Conservation (phyloP, 2,888 invertebrate genomes). For the Chelonus formosanus region DNA sequence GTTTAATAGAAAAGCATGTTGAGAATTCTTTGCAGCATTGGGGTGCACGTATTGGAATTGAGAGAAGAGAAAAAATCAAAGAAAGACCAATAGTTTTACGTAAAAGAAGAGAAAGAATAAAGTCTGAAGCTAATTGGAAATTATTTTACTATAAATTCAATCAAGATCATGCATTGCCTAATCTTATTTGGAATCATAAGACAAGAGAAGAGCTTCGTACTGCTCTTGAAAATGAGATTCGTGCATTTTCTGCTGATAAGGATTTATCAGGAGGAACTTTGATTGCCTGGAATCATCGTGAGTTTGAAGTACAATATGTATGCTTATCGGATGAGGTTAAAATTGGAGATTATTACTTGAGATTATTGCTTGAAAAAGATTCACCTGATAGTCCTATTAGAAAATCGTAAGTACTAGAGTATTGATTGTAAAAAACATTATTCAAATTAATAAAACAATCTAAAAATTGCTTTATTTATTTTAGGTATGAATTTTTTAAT, state of each 20-base stretch:
- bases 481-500: slow-evolving; percentile 94
- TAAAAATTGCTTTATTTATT: slow-evolving; percentile 45
- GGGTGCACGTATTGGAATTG: slow-evolving; percentile 73
- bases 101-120: slow-evolving; percentile 86
- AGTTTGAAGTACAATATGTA: slow-evolving; percentile 94
- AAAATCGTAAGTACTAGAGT: slow-evolving; percentile 78
- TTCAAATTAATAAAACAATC: too few species aligned
- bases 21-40: slow-evolving; percentile 79
- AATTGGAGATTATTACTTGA: slow-evolving; percentile 97
- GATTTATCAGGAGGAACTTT: slow-evolving; percentile 83
- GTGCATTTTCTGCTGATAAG: slow-evolving; percentile 88
- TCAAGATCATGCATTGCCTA: slow-evolving; percentile 92
- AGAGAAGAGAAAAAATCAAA: slow-evolving; percentile 71
- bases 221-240: slow-evolving; percentile 91
- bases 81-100: slow-evolving; percentile 91
- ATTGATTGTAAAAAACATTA: too few species aligned
- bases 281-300: slow-evolving; percentile 98
- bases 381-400: slow-evolving; percentile 86
- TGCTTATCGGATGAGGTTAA: slow-evolving; percentile 96
- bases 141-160: slow-evolving; percentile 95
- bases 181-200: slow-evolving; percentile 99
- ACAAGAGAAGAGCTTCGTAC: slow-evolving; percentile 94
- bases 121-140: slow-evolving; percentile 89
- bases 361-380: slow-evolving; percentile 91
- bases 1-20: slow-evolving; percentile 84